Base-by-base conservation (phyloP, 2,888 invertebrate species). In the Ennomos fuscantarius region DNA sequence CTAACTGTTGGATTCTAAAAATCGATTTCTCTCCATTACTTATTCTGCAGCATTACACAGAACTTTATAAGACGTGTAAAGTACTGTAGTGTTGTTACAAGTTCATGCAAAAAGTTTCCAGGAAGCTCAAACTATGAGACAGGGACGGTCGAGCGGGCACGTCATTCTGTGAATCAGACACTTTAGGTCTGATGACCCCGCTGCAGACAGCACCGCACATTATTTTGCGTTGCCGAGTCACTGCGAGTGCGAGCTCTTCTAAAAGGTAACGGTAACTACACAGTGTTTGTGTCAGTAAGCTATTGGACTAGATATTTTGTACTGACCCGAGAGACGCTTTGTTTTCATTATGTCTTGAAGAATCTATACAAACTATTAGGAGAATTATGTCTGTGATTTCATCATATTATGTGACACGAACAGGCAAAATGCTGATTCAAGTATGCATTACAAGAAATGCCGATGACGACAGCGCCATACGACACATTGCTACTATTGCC, bases 141-240 rank as follows among this genome's bases (percentile, higher is more conserved):
- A 62, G 56, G 63, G 58, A 65, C 68, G 65, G 51, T 49, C 45
- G 43, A 56, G 52, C 59, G 63, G 60, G 51, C 68, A 65, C 69
- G 74, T 78, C 73, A 74, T 60, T 52, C 62, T 50, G 63, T 79
- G 86, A 87, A 77, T 87, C 86, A 85, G 73, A 66, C 70, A 65
- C 61, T 62, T 64, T 73, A 72, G 83, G 84, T 62, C 73, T 86
- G 84, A 87, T 87, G 89, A 88, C 85, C 87, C 81, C 82, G 72
- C 71, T 65, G 68, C 71, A 69, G 55, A 67, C 66, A 67, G 68
- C 15, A 52, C 41, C 45, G 58, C 33, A 45, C 65, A 68, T 64
- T 75, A 79, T 79, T 80, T 77, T 71, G 74, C 73, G 62, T 66
- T 68, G 72, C 60, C 74, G 72, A 72, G 68, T 70, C 75, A 74